Base-by-base conservation (phyloP, 2,797 vertebrate genomes). In the Hydrophis major region DNA sequence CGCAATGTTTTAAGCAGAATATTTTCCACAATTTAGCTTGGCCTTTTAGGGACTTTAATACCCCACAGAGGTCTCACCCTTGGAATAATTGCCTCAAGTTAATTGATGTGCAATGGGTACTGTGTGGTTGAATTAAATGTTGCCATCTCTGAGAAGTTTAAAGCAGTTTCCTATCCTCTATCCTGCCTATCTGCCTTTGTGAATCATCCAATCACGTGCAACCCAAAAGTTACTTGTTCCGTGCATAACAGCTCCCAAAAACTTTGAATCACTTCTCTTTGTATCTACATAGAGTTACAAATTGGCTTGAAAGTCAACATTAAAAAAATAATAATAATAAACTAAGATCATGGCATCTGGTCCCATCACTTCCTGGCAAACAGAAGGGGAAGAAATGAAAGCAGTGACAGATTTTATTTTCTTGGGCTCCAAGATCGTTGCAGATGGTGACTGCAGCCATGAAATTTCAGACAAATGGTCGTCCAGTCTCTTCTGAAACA, bases 11-110 rank as follows among this genome's bases (percentile, higher is more conserved):
- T 25, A 91, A 96, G 94, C 91, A 60, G 28, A 94, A 86, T 55
- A 42, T 1, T 93, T 95, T 59, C 20, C 94, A 14, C 69, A 95
- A 87, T 56, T 95, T 50, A 32, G 63, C 2, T 95, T 86, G 89
- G 93, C 87, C 95, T 63, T 56, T 91, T 94, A 92, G 94, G 32
- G 94, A 91, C 93, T 96, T 92, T 87, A 93, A 86, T 91, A 86
- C 92, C 92, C n/a, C 91, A 0, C 89, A n/a, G 95, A 92, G 90
- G 89, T 6, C 22, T 4, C 91, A 7, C 74, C 94, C 95, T 86
- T 88, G 66, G 91, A 95, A 94, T 95, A 93, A 93, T 8, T 87
- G 18, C 86, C 86, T 20, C 27, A 56, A 90, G 12, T 91, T 95
- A 63, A 93, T 88, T 56, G n/a, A 86, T 92, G 69, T 3, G 57